Evolutionary conservation across 37 sponge, comb jelly and placozoan species (phyloP), one percentile per base, ranked within the genome.

Genomic region (Agelas oroides): DNA sequence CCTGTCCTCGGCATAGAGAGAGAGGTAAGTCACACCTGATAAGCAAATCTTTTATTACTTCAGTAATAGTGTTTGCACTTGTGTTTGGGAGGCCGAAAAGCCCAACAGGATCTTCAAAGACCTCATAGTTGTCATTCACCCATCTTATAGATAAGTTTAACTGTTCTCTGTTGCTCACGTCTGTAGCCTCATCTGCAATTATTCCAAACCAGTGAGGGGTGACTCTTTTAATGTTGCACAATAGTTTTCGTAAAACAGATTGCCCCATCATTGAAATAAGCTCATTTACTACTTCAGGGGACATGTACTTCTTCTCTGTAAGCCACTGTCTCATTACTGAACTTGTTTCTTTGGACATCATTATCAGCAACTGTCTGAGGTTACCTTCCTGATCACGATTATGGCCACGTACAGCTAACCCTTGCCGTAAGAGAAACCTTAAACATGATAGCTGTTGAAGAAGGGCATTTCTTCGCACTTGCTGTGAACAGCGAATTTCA

Each of bases 21-120:
- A 90, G 60, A 80, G 91, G 76, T 41, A 85, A 79, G 54, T 13
- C 73, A 80, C 79, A 84, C 14, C 90, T 63, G 20, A 71, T 71
- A n/a, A 90, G 74, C n/a, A 83, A 31, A 77, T 90, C 90, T 32
- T 90, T 90, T n/a, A 90, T 25, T n/a, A 63, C 80, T 24, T 40
- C 36, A 74, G 65, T 33, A 36, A 87, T 36, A 33, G 88, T 81
- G 39, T 70, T 79, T 58, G 90, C 77, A 71, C 59, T 56, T 20
- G 90, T 89, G 25, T 79, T 84, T 20, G 79, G 39, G 16, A 83
- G 60, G 41, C 60, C 27, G 73, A 72, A 56, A 20, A 83, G 40
- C 18, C 84, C 73, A 73, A 83, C 41, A 24, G 74, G 74, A 39
- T 83, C 84, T 81, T 79, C 80, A 24, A 19, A 23, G 46, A 79